Conservation (phyloP, 2,888 invertebrate genomes). For the Trachelus iudaicus region DNA sequence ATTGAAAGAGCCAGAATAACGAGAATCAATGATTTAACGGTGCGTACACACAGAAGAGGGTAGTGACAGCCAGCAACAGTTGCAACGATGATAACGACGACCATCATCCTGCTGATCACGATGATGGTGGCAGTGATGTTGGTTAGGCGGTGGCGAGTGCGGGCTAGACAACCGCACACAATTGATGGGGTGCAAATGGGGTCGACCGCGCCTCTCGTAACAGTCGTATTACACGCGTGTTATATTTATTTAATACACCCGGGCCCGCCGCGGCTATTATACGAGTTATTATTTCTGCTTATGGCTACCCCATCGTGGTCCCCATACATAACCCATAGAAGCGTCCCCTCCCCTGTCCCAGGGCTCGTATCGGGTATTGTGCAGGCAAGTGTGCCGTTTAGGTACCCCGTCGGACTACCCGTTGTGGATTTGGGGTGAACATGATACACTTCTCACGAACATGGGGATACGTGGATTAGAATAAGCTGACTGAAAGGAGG, state of each 20-base stretch:
- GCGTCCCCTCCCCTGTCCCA: too few relatives aligned
- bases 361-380: slow-evolving; percentile 32
- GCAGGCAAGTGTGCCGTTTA: slow-evolving; percentile 54
- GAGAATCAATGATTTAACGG: too few relatives aligned
- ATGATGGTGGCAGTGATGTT: too few relatives aligned
- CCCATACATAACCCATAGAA: too few relatives aligned
- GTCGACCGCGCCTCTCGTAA: slow-evolving; percentile 55
- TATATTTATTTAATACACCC: slow-evolving; percentile 64
- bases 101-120: too few relatives aligned
- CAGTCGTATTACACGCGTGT: slow-evolving; percentile 55
- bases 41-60: too few relatives aligned
- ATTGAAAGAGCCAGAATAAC: too few relatives aligned
- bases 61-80: too few relatives aligned
- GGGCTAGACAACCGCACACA: slow-evolving; percentile 56
- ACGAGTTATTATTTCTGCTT: slow-evolving; percentile 62
- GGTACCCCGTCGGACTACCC: slow-evolving; percentile 37
- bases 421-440: background rate
- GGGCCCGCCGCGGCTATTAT: slow-evolving; percentile 43
- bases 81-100: too few relatives aligned
- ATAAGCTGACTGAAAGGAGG: too few relatives aligned
- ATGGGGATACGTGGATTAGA: slow-evolving; percentile 14
- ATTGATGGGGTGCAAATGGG: slow-evolving; percentile 61
- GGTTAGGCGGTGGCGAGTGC: slow-evolving; percentile 31
- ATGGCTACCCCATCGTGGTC: slow-evolving; percentile 33
- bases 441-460: slow-evolving; percentile 38